Evolutionary conservation across 2,113 vertebrate species (phyloP).

Genomic region (Pithys albifrons): DNA sequence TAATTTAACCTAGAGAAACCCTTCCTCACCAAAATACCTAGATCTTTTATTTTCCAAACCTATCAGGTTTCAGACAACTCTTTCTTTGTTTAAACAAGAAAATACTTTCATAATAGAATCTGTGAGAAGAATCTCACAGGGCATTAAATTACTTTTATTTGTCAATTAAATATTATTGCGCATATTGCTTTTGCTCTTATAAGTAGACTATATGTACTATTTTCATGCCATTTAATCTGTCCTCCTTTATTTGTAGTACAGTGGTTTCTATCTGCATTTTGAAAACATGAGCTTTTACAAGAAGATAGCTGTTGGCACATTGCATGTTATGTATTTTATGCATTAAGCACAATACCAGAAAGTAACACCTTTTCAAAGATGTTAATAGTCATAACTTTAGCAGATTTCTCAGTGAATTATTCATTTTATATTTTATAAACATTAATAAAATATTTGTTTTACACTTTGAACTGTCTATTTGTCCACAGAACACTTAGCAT

Average conservation of each 20-base stretch:
- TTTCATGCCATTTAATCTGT: not conserved
- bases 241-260: not conserved
- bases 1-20: constrained; percentile 69
- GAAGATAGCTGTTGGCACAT: not conserved
- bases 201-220: not conserved
- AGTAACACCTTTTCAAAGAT: not conserved
- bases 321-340: not conserved
- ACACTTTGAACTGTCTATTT: not conserved
- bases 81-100: constrained; percentile 55
- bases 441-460: not conserved
- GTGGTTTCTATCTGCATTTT: not conserved
- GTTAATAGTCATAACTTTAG: not conserved
- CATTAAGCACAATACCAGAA: not conserved
- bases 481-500: not conserved
- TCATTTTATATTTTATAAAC: not conserved
- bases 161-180: not conserved
- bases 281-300: not conserved
- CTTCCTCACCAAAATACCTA: constrained; percentile 52
- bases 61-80: constrained; percentile 61
- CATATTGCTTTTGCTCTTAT: not conserved
- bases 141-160: constrained; percentile 26
- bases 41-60: constrained; percentile 45
- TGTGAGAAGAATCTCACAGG: constrained; percentile 26
- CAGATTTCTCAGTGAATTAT: not conserved
- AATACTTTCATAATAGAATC: constrained; percentile 56